A percentile compares a stretch with the other conserved stretches of the same genome.
phyloP scores from a whole-genome alignment of 2,888 invertebrate genomes.

The Andrena minutula region DNA sequence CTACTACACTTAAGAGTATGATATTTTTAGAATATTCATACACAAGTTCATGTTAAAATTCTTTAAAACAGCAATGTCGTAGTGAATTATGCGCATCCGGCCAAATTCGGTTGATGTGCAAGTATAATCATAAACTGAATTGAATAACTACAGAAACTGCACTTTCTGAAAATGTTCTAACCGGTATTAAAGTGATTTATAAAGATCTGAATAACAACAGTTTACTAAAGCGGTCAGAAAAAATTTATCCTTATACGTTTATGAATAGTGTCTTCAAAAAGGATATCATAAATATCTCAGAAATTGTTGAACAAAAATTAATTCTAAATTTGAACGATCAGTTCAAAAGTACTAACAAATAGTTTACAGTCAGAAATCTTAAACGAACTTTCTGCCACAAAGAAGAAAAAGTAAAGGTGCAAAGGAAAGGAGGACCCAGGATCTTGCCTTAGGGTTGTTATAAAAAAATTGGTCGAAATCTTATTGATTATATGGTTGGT shows the following conservation, averaged over 20 bases:
- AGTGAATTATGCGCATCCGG: too few species aligned
- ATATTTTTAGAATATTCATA: too few species aligned
- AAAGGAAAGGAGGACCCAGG: constrained; percentile 68
- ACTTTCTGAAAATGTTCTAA: too few species aligned
- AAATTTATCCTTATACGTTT: not conserved
- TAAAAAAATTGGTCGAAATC: constrained; percentile 74
- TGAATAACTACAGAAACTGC: too few species aligned
- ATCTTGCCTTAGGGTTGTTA: constrained; percentile 67
- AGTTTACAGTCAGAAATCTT: constrained; percentile 38
- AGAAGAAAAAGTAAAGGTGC: constrained; percentile 68
- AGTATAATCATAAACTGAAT: too few species aligned
- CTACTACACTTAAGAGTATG: too few species aligned
- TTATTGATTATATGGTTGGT: constrained; percentile 79
- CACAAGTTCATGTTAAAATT: too few species aligned
- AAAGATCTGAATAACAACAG: too few species aligned
- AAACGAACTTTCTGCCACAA: constrained; percentile 35
- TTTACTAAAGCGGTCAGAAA: too few species aligned
- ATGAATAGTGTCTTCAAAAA: not conserved
- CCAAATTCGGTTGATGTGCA: too few species aligned
- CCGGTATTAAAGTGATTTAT: too few species aligned
- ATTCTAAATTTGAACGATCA: not conserved
- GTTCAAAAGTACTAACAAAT: constrained; percentile 16
- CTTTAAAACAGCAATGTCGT: too few species aligned
- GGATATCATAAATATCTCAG: not conserved
- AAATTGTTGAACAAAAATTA: not conserved